Base-by-base conservation (phyloP, 1,140 invertebrate genomes). In the Psilanteris sp. region DNA sequence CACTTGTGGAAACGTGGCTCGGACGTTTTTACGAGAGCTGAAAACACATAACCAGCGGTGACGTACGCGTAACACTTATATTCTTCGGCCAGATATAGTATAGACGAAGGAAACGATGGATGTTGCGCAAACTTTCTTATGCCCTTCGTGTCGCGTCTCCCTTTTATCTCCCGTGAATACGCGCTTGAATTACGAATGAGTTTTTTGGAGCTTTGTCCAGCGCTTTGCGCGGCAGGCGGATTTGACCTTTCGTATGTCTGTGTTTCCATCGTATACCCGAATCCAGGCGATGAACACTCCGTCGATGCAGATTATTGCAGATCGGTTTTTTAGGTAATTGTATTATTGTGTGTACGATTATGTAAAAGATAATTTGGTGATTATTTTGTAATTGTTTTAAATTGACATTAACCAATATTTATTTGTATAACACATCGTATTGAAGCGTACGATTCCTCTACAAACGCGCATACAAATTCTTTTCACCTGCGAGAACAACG, bases 181-280 rank as follows among this genome's bases (percentile, higher is more conserved):
- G 74, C 74, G 78, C 55, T 39, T 57, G 52, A 26, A 79, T 71
- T 81, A 79, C 75, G 54, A 81, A 83, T 79, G 78, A 83, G 74
- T 36, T 36, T 36, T 27, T 52, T 16, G 43, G 13, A 43, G 9
- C 29, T 4, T 8, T 37, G 44, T 36, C 18, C 7, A 29, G 39
- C 20, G 22, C 18, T 57, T 39, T 5, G 5, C 18, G 5, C 18
- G 18, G 18, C 18, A 20, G 22, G 29, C n/a, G n/a, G n/a, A n/a
- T n/a, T n/a, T n/a, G n/a, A 20, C 18, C 18, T 20, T 27, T 27
- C n/a, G 7, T 8, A 8, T 9, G 26, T 27, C 8, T 27, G 3
- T 8, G 2, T n/a, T n/a, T n/a, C n/a, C n/a, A n/a, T n/a, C n/a
- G n/a, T n/a, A n/a, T n/a, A n/a, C n/a, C n/a, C n/a, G n/a, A n/a